A percentile compares a stretch with the other conserved stretches of the same genome.
These are phyloP conservation scores for Eupithecia abbreviata DNA, from an alignment of 2,888 invertebrate genomes.

Conservation along the genomic window DNA sequence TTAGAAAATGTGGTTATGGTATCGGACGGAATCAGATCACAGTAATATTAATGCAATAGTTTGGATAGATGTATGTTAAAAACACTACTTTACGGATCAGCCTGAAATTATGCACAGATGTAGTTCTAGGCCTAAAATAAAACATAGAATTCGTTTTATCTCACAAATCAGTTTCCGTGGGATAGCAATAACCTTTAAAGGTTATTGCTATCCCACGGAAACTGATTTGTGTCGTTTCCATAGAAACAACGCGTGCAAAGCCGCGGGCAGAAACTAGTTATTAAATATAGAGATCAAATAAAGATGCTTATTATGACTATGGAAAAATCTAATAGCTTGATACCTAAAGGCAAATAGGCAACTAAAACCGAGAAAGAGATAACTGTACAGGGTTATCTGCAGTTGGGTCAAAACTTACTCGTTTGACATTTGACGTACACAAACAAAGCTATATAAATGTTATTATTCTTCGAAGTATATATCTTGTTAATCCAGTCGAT, in stretches of 20 bases:
- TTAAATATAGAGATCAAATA: neutral
- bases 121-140: no score
- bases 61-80: no score
- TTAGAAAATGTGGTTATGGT: slow-evolving; percentile 7
- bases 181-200: no score
- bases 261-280: no score
- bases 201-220: no score
- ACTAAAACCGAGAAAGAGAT: neutral
- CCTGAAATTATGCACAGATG: no score
- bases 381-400: neutral
- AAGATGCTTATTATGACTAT: neutral
- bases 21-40: neutral
- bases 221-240: no score
- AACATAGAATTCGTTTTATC: no score
- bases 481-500: neutral
- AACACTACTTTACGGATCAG: no score
- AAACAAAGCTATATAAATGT: neutral
- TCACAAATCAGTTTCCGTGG: no score
- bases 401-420: neutral
- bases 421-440: neutral
- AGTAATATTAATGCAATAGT: no score
- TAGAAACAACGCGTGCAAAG: no score
- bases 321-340: neutral
- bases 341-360: neutral
- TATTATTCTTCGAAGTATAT: neutral